Conservation (phyloP, 2,888 invertebrate species). For the Zelleria hepariella region DNA sequence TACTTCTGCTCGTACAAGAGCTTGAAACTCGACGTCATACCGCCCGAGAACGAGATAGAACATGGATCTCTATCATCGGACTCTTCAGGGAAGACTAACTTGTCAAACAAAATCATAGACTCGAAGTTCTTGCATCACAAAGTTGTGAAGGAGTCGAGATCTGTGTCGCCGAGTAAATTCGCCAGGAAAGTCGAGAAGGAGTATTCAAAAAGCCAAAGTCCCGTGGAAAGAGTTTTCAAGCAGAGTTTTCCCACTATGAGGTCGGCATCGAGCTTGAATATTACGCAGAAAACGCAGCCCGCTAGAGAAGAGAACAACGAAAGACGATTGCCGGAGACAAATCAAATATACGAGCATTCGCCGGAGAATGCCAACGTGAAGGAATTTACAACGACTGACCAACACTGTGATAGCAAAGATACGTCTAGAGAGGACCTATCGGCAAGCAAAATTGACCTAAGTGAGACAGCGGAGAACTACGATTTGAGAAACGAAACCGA, state of each 20-base stretch:
- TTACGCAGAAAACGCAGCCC: constrained; percentile 31
- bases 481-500: constrained; percentile 51
- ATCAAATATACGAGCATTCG: constrained; percentile 56
- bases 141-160: constrained; percentile 45
- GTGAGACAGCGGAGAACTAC: constrained; percentile 62
- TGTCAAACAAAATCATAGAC: constrained; percentile 47
- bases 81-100: constrained; percentile 49
- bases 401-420: constrained; percentile 42
- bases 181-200: constrained; percentile 44
- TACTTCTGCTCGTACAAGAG: constrained; percentile 80
- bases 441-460: constrained; percentile 51
- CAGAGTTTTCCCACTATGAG: constrained; percentile 47
- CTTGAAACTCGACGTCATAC: constrained; percentile 61
- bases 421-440: constrained; percentile 44
- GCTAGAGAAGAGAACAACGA: constrained; percentile 28
- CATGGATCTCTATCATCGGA: constrained; percentile 55
- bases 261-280: constrained; percentile 45
- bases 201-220: constrained; percentile 65
- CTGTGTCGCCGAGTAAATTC: constrained; percentile 51
- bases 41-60: constrained; percentile 56
- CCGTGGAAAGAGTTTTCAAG: constrained; percentile 49
- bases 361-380: constrained; percentile 54
- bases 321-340: constrained; percentile 14
- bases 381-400: constrained; percentile 35
- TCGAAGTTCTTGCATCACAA: constrained; percentile 39